phyloP scores from a whole-genome alignment of 2,113 vertebrate genomes.

The Uria lomvia region DNA sequence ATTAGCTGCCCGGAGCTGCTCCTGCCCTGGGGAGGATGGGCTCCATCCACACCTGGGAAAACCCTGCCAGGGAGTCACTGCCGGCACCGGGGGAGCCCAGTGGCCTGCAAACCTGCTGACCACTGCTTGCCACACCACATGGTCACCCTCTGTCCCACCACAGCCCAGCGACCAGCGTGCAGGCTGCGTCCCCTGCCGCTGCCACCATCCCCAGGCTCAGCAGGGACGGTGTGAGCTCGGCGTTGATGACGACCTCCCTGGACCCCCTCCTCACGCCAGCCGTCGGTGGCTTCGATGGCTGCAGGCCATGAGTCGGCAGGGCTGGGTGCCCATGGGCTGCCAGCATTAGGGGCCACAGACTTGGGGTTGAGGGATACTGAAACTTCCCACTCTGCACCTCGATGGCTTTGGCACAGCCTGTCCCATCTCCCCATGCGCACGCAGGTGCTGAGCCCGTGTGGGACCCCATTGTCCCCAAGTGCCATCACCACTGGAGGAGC shows the following conservation, averaged over 20 bases:
- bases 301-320: fast-evolving
- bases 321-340: not conserved
- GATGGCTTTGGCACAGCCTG: not conserved
- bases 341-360: too few species aligned
- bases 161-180: fast-evolving
- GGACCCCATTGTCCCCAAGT: not conserved
- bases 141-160: too few species aligned
- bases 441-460: fast-evolving
- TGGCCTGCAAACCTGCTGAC: not conserved
- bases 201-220: too few species aligned
- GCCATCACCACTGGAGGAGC: fast-evolving
- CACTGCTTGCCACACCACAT: fast-evolving
- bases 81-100: not conserved
- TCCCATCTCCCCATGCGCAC: fast-evolving
- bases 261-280: fast-evolving
- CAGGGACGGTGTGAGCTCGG: fast-evolving
- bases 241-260: fast-evolving
- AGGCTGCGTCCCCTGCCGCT: fast-evolving
- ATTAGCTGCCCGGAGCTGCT: fast-evolving
- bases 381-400: not conserved
- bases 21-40: not conserved
- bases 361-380: not conserved
- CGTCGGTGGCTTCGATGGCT: not conserved
- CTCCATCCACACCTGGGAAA: not conserved
- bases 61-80: not conserved